Evolutionary conservation across 2,888 invertebrate genomes (phyloP), one percentile per base, ranked within the genome.

Genomic region (Rotaria socialis): DNA sequence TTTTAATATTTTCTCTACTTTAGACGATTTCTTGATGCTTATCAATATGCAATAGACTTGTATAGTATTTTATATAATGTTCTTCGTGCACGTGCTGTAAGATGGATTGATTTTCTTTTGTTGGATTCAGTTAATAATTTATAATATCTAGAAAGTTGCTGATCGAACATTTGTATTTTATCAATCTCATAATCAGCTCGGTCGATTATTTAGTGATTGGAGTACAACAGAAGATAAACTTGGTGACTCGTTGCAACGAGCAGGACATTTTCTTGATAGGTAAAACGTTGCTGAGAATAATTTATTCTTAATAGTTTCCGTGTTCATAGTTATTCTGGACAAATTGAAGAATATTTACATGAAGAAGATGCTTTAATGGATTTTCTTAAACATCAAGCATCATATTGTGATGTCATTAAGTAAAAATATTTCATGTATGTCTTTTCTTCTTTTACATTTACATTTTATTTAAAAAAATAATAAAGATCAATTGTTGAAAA

Each of bases 261-360:
- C 75, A 2, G 75, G 75, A 47, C 75, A 80, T 80, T 80, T 43
- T 80, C 24, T 80, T 4, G 75, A 80, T 47, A 80, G 75, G 75
- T 80, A 47, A 11, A 0, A 16, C 10, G 1, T 7, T 35, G 0
- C 1, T 35, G 11, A 5, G 14, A 11, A 4, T 16, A 8, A 35
- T 67, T 35, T 67, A 35, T 67, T 50, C 14, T 11, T 50, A 50
- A 8, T 35, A 27, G 14, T 27, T 27, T 35, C 7, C 16, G 1
- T 35, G 27, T 35, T 7, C 4, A 35, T 47, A 80, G 75, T 80
- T 80, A 41, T 80, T 43, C 75, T 19, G 75, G 75, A 24, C 75
- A 80, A n/a, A 80, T 80, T 24, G 75, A 80, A 80, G 75, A 80
- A 47, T 80, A 47, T 80, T 35, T 80, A 10, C 75, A 80, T 80